Conservation (phyloP, 1,140 invertebrate species). For the Drosophila pachea region DNA sequence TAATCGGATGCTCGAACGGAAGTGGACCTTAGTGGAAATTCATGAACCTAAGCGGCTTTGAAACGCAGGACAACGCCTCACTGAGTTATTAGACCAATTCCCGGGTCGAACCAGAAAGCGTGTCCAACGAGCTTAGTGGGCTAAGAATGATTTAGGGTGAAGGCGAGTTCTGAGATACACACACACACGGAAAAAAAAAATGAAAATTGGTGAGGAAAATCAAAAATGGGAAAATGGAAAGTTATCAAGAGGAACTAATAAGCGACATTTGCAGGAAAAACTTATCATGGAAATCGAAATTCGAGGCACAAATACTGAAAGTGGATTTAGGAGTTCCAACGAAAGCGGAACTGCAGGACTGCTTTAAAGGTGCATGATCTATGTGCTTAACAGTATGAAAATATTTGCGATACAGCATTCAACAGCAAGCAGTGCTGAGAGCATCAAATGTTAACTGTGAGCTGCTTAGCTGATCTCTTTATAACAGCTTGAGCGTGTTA, state of each 20-base stretch:
- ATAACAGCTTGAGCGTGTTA: too few species aligned
- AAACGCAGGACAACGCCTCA: slow-evolving; percentile 51
- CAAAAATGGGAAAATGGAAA: slow-evolving; percentile 10
- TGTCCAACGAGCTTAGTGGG: slow-evolving; percentile 40
- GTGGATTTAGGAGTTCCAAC: too few species aligned
- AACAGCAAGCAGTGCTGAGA: too few species aligned
- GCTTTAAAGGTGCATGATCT: too few species aligned
- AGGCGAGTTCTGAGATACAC: neutral
- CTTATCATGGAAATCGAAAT: neutral
- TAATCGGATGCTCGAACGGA: slow-evolving; percentile 50
- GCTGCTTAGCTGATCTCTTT: too few species aligned
- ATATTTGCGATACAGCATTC: too few species aligned
- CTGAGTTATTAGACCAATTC: slow-evolving; percentile 29
- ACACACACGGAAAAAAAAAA: too few species aligned
- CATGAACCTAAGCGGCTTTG: slow-evolving; percentile 62
- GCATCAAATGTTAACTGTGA: too few species aligned
- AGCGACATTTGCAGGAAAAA: neutral
- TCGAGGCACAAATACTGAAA: neutral
- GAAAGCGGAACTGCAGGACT: too few species aligned
- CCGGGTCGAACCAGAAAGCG: slow-evolving; percentile 12
- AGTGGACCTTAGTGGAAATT: slow-evolving; percentile 39
- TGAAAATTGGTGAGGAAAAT: slow-evolving; percentile 7
- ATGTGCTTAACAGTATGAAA: too few species aligned
- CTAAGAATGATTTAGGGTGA: slow-evolving; percentile 40
- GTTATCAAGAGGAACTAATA: slow-evolving; percentile 11